Conservation (phyloP, 2,113 vertebrate genomes). For the Gymnarchus niloticus region DNA sequence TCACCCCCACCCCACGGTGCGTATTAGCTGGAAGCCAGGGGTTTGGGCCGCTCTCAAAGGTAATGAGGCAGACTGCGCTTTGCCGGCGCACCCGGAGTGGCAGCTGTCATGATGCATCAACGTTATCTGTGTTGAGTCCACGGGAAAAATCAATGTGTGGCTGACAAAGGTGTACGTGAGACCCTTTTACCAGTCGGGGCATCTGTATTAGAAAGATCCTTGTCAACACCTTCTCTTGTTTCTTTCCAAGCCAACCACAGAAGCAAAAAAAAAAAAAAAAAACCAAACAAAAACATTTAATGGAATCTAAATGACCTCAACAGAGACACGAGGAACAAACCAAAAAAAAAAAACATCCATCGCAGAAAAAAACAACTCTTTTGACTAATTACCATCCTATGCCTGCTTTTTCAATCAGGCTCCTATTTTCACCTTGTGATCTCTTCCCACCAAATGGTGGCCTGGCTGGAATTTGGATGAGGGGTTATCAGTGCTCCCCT, state of each 20-base stretch:
- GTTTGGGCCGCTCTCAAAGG: neutral
- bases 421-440: conserved; percentile 9
- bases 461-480: conserved; percentile 57
- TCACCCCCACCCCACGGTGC: neutral
- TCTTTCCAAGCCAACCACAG: neutral
- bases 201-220: neutral
- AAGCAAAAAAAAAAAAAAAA: neutral
- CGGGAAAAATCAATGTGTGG: conserved; percentile 41
- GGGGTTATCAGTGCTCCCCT: conserved; percentile 55
- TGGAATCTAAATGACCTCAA: neutral
- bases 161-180: conserved; percentile 26
- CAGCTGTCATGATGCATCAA: conserved; percentile 60
- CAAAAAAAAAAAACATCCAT: neutral
- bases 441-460: conserved; percentile 16
- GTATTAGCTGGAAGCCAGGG: neutral
- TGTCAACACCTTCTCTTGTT: neutral
- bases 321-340: neutral
- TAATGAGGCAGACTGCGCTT: conserved; percentile 10
- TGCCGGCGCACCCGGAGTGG: conserved; percentile 52
- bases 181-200: neutral
- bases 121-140: conserved; percentile 37
- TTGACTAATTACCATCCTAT: neutral
- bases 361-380: neutral
- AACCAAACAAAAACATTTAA: neutral
- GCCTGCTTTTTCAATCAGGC: conserved; percentile 1